phyloP scores from a whole-genome alignment of 2,113 vertebrate genomes.

The Peromyscus californicus region DNA sequence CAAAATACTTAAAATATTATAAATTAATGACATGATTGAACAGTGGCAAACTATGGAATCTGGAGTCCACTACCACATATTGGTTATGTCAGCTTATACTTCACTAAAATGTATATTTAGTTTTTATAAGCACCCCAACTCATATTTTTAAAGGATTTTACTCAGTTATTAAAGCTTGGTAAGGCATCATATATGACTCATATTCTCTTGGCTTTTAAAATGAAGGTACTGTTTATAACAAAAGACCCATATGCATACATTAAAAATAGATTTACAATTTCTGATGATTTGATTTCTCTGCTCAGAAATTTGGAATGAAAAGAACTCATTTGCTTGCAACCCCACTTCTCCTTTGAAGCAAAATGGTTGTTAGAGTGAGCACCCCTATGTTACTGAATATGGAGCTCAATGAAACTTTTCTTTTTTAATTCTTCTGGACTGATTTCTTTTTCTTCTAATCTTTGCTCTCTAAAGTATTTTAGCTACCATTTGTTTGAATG shows the following conservation, averaged over 20 bases:
- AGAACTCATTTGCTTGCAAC: constrained; percentile 51
- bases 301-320: constrained; percentile 55
- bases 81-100: constrained; percentile 26
- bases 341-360: neutral
- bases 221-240: constrained; percentile 64
- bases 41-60: neutral
- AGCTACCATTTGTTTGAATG: constrained; percentile 21
- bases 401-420: constrained; percentile 29
- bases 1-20: constrained; percentile 74
- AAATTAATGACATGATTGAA: constrained; percentile 64
- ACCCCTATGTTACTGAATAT: constrained; percentile 60
- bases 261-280: constrained; percentile 58
- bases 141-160: constrained; percentile 7
- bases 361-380: constrained; percentile 56
- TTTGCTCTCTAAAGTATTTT: constrained; percentile 62
- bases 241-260: constrained; percentile 1
- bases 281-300: constrained; percentile 62
- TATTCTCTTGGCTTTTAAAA: constrained; percentile 58
- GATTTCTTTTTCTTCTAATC: neutral
- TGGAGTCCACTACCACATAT: constrained; percentile 11
- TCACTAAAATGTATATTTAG: constrained; percentile 22
- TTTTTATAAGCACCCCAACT: constrained; percentile 42
- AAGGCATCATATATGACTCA: constrained; percentile 32
- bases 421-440: neutral
- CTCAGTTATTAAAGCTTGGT: constrained; percentile 45